Percentiles rank a stretch among this genome's conserved stretches.
phyloP scores from a whole-genome alignment of 2,888 invertebrate genomes.

The Apamea epomidion region DNA sequence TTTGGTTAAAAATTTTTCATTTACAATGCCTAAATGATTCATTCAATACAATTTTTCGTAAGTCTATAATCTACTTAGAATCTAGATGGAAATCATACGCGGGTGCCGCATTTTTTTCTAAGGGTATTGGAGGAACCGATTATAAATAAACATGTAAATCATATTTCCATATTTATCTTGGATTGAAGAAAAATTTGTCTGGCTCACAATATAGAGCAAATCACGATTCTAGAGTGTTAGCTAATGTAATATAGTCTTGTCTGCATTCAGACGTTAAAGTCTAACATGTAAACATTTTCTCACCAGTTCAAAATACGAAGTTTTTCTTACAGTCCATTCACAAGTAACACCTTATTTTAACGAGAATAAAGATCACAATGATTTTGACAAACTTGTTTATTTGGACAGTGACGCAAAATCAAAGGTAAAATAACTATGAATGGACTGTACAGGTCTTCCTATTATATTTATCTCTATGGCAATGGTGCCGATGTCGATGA shows the following conservation, averaged over 20 bases:
- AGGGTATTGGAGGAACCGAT: background rate
- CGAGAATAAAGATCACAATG: too few relatives aligned
- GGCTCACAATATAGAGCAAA: background rate
- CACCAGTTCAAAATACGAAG: background rate
- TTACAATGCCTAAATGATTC: conserved; percentile 17
- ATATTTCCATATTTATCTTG: conserved; percentile 6
- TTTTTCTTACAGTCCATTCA: background rate
- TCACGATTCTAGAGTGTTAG: background rate
- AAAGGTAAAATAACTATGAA: too few relatives aligned
- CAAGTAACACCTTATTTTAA: too few relatives aligned
- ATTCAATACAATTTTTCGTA: conserved; percentile 35
- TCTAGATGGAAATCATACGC: conserved; percentile 12
- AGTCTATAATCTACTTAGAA: background rate
- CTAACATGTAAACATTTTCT: background rate
- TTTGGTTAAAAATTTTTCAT: conserved; percentile 38
- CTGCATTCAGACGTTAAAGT: background rate
- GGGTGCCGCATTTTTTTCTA: conserved; percentile 3
- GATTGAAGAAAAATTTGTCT: conserved; percentile 25
- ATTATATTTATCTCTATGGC: background rate
- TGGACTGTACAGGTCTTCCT: too few relatives aligned
- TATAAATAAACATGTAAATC: conserved; percentile 23
- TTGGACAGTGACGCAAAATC: too few relatives aligned
- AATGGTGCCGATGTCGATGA: background rate
- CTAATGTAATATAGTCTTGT: background rate
- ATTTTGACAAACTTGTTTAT: too few relatives aligned